phyloP scores from a whole-genome alignment of 2,797 vertebrate species.

The Galaxias olidus region DNA sequence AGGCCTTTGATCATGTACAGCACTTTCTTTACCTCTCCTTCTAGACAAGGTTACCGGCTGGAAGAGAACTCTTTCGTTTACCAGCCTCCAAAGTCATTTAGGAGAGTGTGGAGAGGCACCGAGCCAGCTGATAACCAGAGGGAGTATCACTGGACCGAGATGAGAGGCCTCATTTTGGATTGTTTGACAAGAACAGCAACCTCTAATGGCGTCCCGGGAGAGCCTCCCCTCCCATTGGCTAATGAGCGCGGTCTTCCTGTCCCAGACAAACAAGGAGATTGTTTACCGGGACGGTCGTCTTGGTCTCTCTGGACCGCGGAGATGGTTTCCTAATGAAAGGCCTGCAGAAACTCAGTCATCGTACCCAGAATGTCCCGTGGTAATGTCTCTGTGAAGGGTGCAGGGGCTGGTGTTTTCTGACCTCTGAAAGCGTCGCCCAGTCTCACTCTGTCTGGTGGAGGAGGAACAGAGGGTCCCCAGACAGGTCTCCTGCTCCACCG shows the following conservation, averaged over 20 bases:
- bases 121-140: not conserved
- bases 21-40: no score
- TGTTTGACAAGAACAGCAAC: constrained; percentile 3
- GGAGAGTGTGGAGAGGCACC: not conserved
- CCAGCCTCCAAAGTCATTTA: not conserved
- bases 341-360: no score
- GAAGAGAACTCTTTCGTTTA: constrained; percentile 19
- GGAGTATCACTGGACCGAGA: not conserved
- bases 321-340: no score
- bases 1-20: no score
- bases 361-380: not conserved
- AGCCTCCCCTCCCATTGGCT: constrained; percentile 7
- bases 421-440: not conserved
- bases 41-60: not conserved
- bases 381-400: constrained; percentile 5
- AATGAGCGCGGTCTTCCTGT: constrained; percentile 14
- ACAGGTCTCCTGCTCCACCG: not conserved
- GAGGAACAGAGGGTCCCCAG: no score
- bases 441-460: no score
- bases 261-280: constrained; percentile 1
- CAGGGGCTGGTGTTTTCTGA: constrained; percentile 2
- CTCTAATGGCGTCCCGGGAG: not conserved
- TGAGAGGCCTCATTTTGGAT: not conserved
- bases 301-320: no score
- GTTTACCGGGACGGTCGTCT: not conserved